Evolutionary conservation across 2,888 invertebrate species (phyloP), one percentile per base, ranked within the genome.

Genomic region (Drosophila lacicola): DNA sequence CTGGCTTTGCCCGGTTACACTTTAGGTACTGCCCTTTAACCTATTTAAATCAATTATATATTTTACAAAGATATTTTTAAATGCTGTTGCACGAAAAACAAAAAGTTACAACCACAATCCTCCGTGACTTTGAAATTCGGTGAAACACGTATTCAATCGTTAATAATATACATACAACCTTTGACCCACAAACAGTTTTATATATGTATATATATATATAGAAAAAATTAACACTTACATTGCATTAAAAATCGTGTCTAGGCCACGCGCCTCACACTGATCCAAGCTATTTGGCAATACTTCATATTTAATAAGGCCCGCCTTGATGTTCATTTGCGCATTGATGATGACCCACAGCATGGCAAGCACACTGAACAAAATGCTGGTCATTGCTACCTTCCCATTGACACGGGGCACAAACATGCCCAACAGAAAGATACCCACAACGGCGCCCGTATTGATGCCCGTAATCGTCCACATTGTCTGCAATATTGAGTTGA

Each of bases 391-490:
- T 0, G 91, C 92, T 19, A 90, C 92, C 75, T 89, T 91, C 6
- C 90, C 93, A 88, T 94, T 95, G 2, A 94, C 93, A 91, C 94
- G 95, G 0, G 96, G 95, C 62, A 95, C 92, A 73, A 95, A 92
- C 93, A 96, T 95, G 21, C 95, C 96, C 42, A 96, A 90, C 8
- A 94, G 93, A 81, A 96, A 96, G 1, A 95, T 93, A 0, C 95
- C 95, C 67, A 95, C 94, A 2, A 95, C 94, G 11, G 95, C 95
- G 3, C 95, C 95, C 2, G 94, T 92, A 19, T 93, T 92, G 19
- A 94, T 91, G 19, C 94, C 94, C 45, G 92, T 91, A 6, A 93
- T 91, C 2, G 93, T 93, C 45, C 92, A 83, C 9, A 93, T 88
- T 2, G 93, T 91, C 90, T 94, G 94, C 33, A 94, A 69, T 13